phyloP scores from a whole-genome alignment of 2,888 invertebrate genomes.

The Rotaria magnacalcarata region DNA sequence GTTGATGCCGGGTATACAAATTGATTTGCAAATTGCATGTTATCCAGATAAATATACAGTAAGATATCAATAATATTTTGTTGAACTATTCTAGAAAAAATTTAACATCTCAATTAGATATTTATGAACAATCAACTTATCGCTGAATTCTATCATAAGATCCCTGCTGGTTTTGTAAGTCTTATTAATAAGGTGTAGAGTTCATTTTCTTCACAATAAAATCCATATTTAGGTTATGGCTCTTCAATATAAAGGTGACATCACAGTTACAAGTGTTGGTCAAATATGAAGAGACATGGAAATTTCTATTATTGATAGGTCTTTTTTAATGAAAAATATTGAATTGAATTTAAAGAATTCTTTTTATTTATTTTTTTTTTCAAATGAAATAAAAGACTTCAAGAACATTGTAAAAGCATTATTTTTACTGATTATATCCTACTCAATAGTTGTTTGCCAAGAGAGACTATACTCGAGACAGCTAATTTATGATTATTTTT shows the following conservation, averaged over 20 bases:
- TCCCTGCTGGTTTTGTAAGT: background rate
- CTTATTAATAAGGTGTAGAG: background rate
- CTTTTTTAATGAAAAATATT: too few relatives aligned
- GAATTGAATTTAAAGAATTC: too few relatives aligned
- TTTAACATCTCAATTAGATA: background rate
- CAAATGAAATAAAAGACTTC: too few relatives aligned
- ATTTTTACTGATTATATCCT: too few relatives aligned
- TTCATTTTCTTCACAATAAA: too few relatives aligned
- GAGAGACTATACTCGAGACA: too few relatives aligned
- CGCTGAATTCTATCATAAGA: background rate
- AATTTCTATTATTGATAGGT: too few relatives aligned
- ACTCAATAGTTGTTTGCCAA: too few relatives aligned
- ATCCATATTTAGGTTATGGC: background rate
- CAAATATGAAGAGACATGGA: background rate
- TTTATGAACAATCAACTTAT: background rate
- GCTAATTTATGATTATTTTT: too few relatives aligned
- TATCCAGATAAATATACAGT: background rate
- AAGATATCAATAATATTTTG: background rate
- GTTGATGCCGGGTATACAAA: background rate
- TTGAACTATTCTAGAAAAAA: too few relatives aligned
- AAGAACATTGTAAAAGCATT: too few relatives aligned
- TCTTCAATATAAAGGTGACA: background rate
- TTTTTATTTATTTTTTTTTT: too few relatives aligned
- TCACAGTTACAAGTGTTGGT: background rate
- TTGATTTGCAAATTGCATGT: slow-evolving; percentile 15